A percentile compares a stretch with the other conserved stretches of the same genome.
phyloP scores from a whole-genome alignment of 1,140 invertebrate genomes.

The Hermatobates lingyangjiaoensis region DNA sequence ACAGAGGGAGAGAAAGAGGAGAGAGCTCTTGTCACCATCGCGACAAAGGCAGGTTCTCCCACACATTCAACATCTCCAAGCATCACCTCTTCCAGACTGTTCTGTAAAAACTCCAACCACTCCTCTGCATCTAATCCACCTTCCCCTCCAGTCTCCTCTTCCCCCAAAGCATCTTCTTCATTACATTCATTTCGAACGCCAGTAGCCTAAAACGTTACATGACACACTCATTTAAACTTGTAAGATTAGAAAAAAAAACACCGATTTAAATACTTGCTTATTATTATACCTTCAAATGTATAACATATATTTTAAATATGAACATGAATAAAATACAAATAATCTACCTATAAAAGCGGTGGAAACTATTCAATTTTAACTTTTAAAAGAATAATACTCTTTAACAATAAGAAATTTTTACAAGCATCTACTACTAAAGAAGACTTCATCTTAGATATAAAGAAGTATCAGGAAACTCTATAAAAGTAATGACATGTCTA shows the following conservation, averaged over 20 bases:
- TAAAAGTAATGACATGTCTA: no score
- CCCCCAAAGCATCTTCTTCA: background rate
- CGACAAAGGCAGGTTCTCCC: constrained; percentile 47
- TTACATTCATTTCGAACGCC: constrained; percentile 1
- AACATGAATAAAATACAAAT: no score
- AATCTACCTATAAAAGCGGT: no score
- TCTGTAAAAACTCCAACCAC: constrained; percentile 32
- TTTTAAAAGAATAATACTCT: no score
- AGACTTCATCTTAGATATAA: no score
- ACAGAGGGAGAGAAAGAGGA: constrained; percentile 41
- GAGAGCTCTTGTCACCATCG: constrained; percentile 48
- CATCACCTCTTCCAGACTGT: constrained; percentile 43
- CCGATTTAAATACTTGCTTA: constrained; percentile 5
- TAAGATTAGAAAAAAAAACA: constrained; percentile 5
- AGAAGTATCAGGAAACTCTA: no score
- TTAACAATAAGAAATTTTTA: no score
- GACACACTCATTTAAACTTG: no score
- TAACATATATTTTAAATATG: no score
- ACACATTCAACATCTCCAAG: constrained; percentile 50
- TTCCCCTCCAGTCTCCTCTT: background rate
- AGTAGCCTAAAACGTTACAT: no score
- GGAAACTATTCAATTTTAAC: no score
- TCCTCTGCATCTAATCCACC: constrained; percentile 13
- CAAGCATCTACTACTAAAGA: no score
- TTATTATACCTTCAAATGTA: constrained; percentile 21